phyloP scores from a whole-genome alignment of 2,888 invertebrate genomes.

The Heteropelma amictum region DNA sequence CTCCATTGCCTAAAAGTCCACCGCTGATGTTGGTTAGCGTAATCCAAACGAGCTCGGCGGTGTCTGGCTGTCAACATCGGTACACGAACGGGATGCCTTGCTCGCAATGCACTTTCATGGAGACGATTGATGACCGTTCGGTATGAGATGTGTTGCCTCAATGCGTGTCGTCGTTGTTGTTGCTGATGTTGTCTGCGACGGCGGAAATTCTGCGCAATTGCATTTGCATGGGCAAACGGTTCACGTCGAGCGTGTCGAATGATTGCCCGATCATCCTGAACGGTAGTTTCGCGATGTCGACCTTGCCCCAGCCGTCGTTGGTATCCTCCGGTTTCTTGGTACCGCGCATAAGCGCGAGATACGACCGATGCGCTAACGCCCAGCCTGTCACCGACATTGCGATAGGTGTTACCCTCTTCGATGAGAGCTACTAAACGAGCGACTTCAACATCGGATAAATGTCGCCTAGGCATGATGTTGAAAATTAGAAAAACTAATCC shows the following conservation, averaged over 20 bases:
- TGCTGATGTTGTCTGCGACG: neutral
- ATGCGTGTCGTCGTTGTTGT: neutral
- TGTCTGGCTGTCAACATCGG: neutral
- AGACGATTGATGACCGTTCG: conserved; percentile 26
- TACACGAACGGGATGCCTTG: neutral
- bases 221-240: conserved; percentile 22
- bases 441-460: neutral
- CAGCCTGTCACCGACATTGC: neutral
- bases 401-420: neutral
- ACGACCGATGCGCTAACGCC: neutral
- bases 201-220: conserved; percentile 8
- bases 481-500: too few species aligned
- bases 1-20: too few species aligned
- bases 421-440: neutral
- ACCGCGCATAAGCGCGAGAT: neutral
- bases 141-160: conserved; percentile 1
- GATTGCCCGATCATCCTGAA: conserved; percentile 3
- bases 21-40: too few species aligned
- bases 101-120: conserved; percentile 4
- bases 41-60: neutral
- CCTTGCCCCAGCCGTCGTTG: conserved; percentile 42
- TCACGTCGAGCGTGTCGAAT: conserved; percentile 34
- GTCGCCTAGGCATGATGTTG: neutral
- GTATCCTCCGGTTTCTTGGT: neutral
- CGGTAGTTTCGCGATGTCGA: conserved; percentile 30